Evolutionary conservation across 2,888 invertebrate species (phyloP), one percentile per base, ranked within the genome.

Genomic region (Nasonovia ribisnigri): DNA sequence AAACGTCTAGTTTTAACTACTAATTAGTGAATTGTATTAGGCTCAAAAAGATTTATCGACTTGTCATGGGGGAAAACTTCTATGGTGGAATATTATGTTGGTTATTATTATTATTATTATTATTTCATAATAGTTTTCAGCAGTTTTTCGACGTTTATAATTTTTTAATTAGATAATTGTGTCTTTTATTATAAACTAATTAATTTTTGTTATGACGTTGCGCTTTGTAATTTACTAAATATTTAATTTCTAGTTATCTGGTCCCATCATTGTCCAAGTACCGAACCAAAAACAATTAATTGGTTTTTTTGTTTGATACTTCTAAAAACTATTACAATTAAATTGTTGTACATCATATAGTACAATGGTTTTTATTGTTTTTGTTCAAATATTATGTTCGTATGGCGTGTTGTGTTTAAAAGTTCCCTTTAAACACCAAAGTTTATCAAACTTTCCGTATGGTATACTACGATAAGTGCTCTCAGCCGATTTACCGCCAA

Each of bases 1-100:
- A 67, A 48, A 48, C 36, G 48, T 36, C 77, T 77, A 90, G 48
- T 48, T 48, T 67, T 26, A 90, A n/a, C 48, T 42, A 54, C 13
- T 88, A 57, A 88, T 88, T 54, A 88, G 54, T 54, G 43, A 43
- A 88, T 54, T 3, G 48, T 87, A 87, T 87, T n/a, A 29, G 42
- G 26, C 26, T 20, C 6, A 48, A 29, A 46, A 43, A 46, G 84
- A 86, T 86, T 43, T 86, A 43, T 86, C 46, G 29, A 42, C 46
- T 86, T 46, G 84, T 43, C 26, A 13, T 26, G 46, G 29, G 43
- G 8, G 87, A n/a, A n/a, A 48, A 87, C 36, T 67, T 36, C 16
- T 36, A 36, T 5, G 11, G 46, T 36, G n/a, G 2, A 6, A 1
- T 36, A 67, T 67, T 67, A 36, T 20, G n/a, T 67, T 67, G 16